These are phyloP conservation scores for Drosophila flavopinicola DNA, from an alignment of 2,888 invertebrate genomes.

Conservation along the genomic window DNA sequence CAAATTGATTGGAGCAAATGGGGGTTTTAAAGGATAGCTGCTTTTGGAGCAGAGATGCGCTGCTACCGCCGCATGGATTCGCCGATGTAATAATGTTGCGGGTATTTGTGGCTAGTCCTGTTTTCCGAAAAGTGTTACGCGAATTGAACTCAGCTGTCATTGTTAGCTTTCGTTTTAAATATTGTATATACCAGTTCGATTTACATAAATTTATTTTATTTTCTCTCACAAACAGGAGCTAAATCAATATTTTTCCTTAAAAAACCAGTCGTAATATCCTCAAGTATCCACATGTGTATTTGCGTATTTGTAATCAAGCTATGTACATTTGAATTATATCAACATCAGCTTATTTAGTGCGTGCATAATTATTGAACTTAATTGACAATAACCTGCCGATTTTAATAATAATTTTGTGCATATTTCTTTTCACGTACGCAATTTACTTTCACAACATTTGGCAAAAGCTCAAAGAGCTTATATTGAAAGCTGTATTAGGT, in stretches of 20 bases:
- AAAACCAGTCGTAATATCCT: neutral
- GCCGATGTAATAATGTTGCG: slow-evolving; percentile 81
- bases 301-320: neutral
- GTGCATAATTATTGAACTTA: neutral
- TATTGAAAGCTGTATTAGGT: slow-evolving; percentile 12
- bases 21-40: slow-evolving; percentile 83
- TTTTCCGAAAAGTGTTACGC: slow-evolving; percentile 69
- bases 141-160: slow-evolving; percentile 76
- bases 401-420: slow-evolving; percentile 19
- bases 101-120: slow-evolving; percentile 57
- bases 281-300: neutral
- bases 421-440: slow-evolving; percentile 27
- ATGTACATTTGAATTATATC: neutral
- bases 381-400: slow-evolving; percentile 20
- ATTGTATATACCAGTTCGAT: neutral
- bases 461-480: slow-evolving; percentile 25
- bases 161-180: slow-evolving; percentile 16
- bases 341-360: neutral
- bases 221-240: slow-evolving; percentile 2
- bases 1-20: slow-evolving; percentile 77
- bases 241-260: slow-evolving; percentile 31
- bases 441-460: slow-evolving; percentile 28
- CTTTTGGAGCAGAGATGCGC: slow-evolving; percentile 80
- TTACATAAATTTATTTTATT: neutral
- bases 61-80: slow-evolving; percentile 80